These are phyloP conservation scores for Ammospiza caudacuta DNA, from an alignment of 2,113 vertebrate genomes.

Conservation along the genomic window DNA sequence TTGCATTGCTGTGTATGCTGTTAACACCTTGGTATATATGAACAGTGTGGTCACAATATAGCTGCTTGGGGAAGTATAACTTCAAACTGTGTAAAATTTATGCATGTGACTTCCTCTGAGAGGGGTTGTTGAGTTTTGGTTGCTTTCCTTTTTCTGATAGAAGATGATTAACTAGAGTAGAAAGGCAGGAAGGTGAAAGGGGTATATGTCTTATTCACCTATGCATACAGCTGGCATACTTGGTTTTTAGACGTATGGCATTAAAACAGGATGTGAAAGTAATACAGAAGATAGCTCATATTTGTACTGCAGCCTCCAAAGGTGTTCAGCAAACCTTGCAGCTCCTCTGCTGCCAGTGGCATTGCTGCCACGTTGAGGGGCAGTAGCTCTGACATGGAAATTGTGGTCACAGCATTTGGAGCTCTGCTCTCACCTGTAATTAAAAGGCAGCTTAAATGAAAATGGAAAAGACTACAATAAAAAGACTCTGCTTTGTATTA, in stretches of 20 bases:
- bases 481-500: background rate
- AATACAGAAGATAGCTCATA: background rate
- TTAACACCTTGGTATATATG: constrained; percentile 58
- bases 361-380: fast-evolving
- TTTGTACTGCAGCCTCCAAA: background rate
- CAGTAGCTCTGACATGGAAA: background rate
- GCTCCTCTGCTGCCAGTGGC: background rate
- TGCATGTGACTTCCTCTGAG: background rate
- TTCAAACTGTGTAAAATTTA: background rate
- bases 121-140: background rate
- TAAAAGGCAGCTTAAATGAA: background rate
- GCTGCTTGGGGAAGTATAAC: constrained; percentile 51
- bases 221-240: background rate
- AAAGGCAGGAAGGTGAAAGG: background rate
- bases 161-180: background rate
- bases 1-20: constrained; percentile 34
- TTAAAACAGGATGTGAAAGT: background rate
- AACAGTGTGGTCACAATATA: constrained; percentile 34
- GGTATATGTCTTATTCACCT: background rate
- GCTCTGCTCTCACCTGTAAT: background rate
- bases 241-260: background rate
- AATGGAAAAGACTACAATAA: background rate
- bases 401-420: background rate
- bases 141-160: background rate
- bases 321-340: background rate